A percentile compares a stretch with the other conserved stretches of the same genome.
Evolutionary conservation across 2,113 vertebrate species (phyloP).

Genomic region (Petrocephalus zakoni): DNA sequence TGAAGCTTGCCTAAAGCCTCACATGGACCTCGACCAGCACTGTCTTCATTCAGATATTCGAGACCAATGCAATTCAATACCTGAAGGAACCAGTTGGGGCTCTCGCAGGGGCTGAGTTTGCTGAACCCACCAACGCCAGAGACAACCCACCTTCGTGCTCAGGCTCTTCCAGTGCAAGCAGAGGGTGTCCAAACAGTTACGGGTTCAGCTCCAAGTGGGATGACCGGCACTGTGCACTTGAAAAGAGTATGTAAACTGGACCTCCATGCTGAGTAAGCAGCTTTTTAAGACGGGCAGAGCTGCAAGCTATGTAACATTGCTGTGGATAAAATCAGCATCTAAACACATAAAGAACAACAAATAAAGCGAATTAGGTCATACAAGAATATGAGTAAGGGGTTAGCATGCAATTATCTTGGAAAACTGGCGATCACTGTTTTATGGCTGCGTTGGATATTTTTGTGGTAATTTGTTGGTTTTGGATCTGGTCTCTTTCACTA

Average conservation of each 20-base stretch:
- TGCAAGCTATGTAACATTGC: neutral
- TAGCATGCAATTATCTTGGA: neutral
- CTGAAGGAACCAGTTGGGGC: neutral
- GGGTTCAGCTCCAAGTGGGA: neutral
- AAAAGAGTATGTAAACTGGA: neutral
- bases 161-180: neutral
- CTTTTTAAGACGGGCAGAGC: neutral
- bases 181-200: neutral
- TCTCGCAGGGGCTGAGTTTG: neutral
- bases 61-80: neutral
- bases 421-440: neutral
- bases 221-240: neutral
- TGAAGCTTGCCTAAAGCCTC: neutral
- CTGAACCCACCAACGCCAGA: neutral
- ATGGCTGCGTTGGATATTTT: neutral
- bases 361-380: neutral
- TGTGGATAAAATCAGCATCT: neutral
- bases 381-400: neutral
- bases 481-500: neutral
- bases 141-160: neutral
- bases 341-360: neutral
- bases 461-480: conserved; percentile 10
- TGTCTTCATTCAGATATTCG: neutral
- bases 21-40: neutral
- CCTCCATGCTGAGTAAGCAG: neutral